Evolutionary conservation across 2,797 vertebrate species (phyloP), one percentile per base, ranked within the genome.

Genomic region (Caiman crocodilus): DNA sequence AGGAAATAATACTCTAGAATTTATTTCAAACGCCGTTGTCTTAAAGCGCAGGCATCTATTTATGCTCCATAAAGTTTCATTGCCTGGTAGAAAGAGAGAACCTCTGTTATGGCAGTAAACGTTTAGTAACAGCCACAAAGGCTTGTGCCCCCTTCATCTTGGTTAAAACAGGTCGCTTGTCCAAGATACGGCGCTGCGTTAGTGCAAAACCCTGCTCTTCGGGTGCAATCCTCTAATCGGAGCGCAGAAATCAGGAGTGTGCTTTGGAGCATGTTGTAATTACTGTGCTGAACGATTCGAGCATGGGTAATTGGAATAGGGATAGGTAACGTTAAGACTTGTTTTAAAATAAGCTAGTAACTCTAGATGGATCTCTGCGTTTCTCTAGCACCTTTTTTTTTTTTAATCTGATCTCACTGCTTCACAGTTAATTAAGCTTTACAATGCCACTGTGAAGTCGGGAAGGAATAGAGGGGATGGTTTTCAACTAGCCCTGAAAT

Each of bases 91-190:
- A 12, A 16, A 4, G 78, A 3, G n/a, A 3, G 35, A 3, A 15
- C 0, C 0, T 1, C 55, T 0, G 18, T 1, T 0, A 63, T 50
- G 82, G 90, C 59, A 64, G 84, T 8, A 23, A 13, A 8, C 8
- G 4, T 4, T 71, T 15, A 18, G 74, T 0, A 1, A 17, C 0
- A 42, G 3, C 14, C 7, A 5, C 58, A 0, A 73, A 14, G 79
- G 0, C 74, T 73, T 5, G 77, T 2, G 0, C 26, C 0, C 0
- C 21, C 6, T 23, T 12, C 56, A 5, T 21, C 89, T 81, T 50
- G 83, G 0, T 1, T 9, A 1, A 63, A 7, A 26, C 14, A 0
- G 28, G 9, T 30, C 56, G 65, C 74, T 60, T 50, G 18, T 63
- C 56, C 7, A 2, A 67, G 90, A 81, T 77, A 10, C 32, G 0